Evolutionary conservation across 2,797 vertebrate genomes (phyloP), one percentile per base, ranked within the genome.

Genomic region (Megaceryle alcyon): DNA sequence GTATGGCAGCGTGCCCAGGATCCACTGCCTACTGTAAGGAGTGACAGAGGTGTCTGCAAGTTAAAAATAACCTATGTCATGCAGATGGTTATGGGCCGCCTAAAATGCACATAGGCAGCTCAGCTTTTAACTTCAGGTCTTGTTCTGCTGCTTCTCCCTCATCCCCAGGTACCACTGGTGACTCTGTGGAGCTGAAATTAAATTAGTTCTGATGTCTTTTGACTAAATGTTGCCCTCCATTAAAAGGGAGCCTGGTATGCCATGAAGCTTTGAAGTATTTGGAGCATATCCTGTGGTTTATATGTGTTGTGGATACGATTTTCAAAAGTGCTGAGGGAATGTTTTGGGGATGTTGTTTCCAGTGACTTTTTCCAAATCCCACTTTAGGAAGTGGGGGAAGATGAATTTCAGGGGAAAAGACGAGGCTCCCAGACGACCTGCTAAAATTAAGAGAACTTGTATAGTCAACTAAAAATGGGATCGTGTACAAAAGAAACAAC

Each of bases 401-500:
- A 83, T 92, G 82, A 63, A 82, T 94, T 96, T 95, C 85, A 53
- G 90, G 89, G 89, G 82, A 91, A 25, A 37, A n/a, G 63, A 85
- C 82, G 91, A 93, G 94, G 84, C 95, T 94, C 94, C 89, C 77
- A 94, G 95, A 66, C 0, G 16, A 91, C 82, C 91, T 94, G 94
- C 84, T 94, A 70, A 96, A 97, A 91, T 92, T 92, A 90, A 95
- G 87, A 56, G 91, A 91, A 90, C 96, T 94, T 92, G 95, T 92
- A 46, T n/a, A 95, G 91, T 94, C 87, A 90, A 95, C 94, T 90
- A 28, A 66, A 94, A 94, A 56, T 82, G 94, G 92, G 94, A 90
- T 11, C 0, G 3, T 10, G 70, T 92, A 96, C 95, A 95, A 94
- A 79, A 95, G 94, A 94, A 97, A 94, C 91, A 94, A 86, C 89